phyloP scores from a whole-genome alignment of 2,797 vertebrate genomes.

The Micromesistius poutassou region DNA sequence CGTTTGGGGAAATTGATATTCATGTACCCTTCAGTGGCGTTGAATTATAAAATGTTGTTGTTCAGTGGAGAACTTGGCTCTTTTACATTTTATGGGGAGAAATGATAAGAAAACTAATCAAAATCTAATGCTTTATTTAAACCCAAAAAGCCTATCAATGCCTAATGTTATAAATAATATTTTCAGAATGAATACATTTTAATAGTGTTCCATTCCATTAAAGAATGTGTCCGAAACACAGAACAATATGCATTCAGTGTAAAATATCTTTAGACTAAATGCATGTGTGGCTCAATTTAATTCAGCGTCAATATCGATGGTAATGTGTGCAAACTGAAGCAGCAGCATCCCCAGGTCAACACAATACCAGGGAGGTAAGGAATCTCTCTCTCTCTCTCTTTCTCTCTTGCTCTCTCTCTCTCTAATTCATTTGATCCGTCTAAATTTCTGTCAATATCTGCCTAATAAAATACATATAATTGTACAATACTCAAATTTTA shows the following conservation, averaged over 20 bases:
- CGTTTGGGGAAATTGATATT: conserved; percentile 44
- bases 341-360: background rate
- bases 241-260: conserved; percentile 1
- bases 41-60: conserved; percentile 28
- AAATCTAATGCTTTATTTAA: background rate
- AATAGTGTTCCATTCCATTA: no score
- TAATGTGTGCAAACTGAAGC: conserved; percentile 11
- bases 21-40: conserved; percentile 20
- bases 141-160: background rate
- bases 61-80: conserved; percentile 32
- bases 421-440: no score
- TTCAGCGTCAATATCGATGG: background rate
- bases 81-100: conserved; percentile 21
- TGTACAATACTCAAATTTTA: no score
- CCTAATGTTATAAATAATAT: no score
- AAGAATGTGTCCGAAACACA: background rate
- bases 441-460: no score
- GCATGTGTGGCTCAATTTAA: background rate
- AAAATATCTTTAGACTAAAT: background rate
- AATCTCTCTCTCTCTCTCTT: no score
- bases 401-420: no score
- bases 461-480: no score
- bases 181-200: no score
- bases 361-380: background rate
- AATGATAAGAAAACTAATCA: background rate